Evolutionary conservation across 2,888 invertebrate genomes (phyloP).

Genomic region (Himalopsyche anomala): DNA sequence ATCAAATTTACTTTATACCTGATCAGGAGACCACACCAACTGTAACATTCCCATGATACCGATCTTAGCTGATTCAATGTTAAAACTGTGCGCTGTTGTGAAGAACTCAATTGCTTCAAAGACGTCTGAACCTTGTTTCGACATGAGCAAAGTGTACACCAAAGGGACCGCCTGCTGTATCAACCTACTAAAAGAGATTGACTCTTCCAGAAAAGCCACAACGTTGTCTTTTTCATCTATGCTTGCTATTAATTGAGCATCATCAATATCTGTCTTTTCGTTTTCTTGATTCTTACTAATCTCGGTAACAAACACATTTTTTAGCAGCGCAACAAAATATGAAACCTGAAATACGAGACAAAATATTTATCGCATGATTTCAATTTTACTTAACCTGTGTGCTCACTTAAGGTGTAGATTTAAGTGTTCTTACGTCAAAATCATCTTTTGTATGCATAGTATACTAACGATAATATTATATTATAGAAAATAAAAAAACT

Average conservation of each 20-base stretch:
- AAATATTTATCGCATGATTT: conserved; percentile 33
- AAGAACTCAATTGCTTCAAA: conserved; percentile 94
- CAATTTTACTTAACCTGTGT: not conserved
- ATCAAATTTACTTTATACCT: conserved; percentile 70
- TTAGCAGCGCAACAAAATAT: conserved; percentile 74
- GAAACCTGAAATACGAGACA: conserved; percentile 70
- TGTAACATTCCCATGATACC: conserved; percentile 87
- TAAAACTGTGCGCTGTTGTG: conserved; percentile 86
- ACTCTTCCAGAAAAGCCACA: conserved; percentile 84
- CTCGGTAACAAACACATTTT: conserved; percentile 73
- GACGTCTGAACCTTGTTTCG: conserved; percentile 86
- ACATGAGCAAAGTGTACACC: conserved; percentile 85
- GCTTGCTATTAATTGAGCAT: conserved; percentile 49
- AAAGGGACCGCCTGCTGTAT: conserved; percentile 73
- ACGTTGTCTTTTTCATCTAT: conserved; percentile 75
- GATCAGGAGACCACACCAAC: conserved; percentile 89
- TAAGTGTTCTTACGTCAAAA: not conserved
- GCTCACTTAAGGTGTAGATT: not conserved
- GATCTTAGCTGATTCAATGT: conserved; percentile 82
- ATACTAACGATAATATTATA: no score
- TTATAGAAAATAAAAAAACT: no score
- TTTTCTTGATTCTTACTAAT: conserved; percentile 67
- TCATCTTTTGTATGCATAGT: no score
- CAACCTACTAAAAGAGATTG: conserved; percentile 75
- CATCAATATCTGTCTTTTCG: conserved; percentile 46